phyloP scores from a whole-genome alignment of 2,888 invertebrate species.

The Salticus scenicus region DNA sequence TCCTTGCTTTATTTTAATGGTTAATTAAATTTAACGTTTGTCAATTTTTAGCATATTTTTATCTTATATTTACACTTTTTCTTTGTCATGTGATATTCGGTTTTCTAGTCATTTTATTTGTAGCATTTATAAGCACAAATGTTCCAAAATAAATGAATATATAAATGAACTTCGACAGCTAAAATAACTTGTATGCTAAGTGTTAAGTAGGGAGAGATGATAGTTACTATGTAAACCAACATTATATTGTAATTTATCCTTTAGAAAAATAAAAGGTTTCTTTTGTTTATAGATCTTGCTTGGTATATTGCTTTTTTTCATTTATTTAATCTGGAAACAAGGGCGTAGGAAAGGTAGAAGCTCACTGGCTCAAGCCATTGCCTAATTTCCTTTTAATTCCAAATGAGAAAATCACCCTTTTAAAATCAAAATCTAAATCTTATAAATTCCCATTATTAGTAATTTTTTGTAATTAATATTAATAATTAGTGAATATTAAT shows the following conservation, averaged over 20 bases:
- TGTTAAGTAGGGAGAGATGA: slow-evolving; percentile 62
- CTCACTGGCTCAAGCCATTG: no score
- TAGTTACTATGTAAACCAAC: slow-evolving; percentile 60
- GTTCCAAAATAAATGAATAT: slow-evolving; percentile 27
- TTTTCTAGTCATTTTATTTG: slow-evolving; percentile 33
- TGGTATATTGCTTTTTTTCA: no score
- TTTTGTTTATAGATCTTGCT: slow-evolving; percentile 29
- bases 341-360: no score
- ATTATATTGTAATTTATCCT: slow-evolving; percentile 64
- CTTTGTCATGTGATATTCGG: background rate
- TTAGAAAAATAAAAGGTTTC: slow-evolving; percentile 66
- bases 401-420: no score
- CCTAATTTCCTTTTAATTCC: no score
- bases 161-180: slow-evolving; percentile 56
- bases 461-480: no score
- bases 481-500: no score
- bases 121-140: slow-evolving; percentile 44
- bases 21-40: slow-evolving; percentile 6
- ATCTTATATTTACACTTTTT: background rate
- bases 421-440: no score
- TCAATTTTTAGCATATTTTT: slow-evolving; percentile 20
- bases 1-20: background rate
- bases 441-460: no score
- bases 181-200: slow-evolving; percentile 63
- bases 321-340: no score